These are phyloP conservation scores for Aurelia sp. DNA, from an alignment of 30 jellyfish, hydroid and myxozoan species.

Conservation along the genomic window DNA sequence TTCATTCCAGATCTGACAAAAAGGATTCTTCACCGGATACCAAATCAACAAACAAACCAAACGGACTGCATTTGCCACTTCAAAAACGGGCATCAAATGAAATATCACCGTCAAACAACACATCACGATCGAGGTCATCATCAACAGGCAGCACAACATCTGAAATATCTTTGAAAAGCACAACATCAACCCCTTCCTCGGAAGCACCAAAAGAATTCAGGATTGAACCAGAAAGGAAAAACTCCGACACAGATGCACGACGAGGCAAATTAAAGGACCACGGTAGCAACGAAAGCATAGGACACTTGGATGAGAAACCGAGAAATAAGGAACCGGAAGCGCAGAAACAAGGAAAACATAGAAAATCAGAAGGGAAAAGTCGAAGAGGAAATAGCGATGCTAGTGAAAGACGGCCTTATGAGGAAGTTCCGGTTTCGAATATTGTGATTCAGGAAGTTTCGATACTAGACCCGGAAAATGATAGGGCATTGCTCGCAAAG, in stretches of 20 bases:
- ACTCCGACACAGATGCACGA: slow-evolving; percentile 17
- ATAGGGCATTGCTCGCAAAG: slow-evolving; percentile 12
- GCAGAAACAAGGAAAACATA: slow-evolving; percentile 41
- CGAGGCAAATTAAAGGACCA: slow-evolving; percentile 50
- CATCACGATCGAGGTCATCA: slow-evolving; percentile 75
- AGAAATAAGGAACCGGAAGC: slow-evolving; percentile 31
- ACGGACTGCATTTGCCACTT: slow-evolving; percentile 56
- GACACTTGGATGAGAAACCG: slow-evolving; percentile 49
- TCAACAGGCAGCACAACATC: slow-evolving; percentile 69
- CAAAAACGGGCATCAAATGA: slow-evolving; percentile 44
- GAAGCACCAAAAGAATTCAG: slow-evolving; percentile 55
- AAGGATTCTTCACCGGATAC: slow-evolving; percentile 41
- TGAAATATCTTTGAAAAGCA: slow-evolving; percentile 56
- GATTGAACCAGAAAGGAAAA: slow-evolving; percentile 36
- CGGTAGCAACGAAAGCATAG: slow-evolving; percentile 71
- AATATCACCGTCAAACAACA: not conserved
- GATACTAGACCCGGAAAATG: slow-evolving; percentile 54
- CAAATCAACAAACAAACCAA: slow-evolving; percentile 17
- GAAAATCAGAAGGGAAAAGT: slow-evolving; percentile 57
- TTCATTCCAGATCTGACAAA: slow-evolving; percentile 38
- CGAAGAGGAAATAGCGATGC: slow-evolving; percentile 46
- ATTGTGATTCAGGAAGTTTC: slow-evolving; percentile 63
- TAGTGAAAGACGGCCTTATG: slow-evolving; percentile 52
- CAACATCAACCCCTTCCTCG: slow-evolving; percentile 66
- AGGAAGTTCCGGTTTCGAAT: slow-evolving; percentile 67